These are phyloP conservation scores for Lepisosteus oculatus DNA, from an alignment of 2,113 vertebrate species.

Conservation along the genomic window DNA sequence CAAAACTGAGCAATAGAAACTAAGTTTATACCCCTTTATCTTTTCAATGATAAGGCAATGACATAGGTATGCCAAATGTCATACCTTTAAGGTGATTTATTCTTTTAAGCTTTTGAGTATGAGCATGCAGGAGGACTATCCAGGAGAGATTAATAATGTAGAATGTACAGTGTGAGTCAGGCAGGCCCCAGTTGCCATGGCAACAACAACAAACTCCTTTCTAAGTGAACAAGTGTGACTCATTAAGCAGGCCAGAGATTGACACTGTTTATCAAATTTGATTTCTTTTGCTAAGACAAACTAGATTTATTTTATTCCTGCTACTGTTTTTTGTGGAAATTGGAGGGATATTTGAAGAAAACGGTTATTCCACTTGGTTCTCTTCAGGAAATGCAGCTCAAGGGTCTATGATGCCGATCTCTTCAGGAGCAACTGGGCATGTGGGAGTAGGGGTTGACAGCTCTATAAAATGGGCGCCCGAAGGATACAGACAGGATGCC, in stretches of 20 bases:
- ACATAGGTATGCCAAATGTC: no score
- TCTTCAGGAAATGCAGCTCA: constrained; percentile 18
- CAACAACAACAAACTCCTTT: constrained; percentile 60
- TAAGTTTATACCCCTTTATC: no score
- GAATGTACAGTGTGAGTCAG: constrained; percentile 11
- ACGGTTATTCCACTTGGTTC: background rate
- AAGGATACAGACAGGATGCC: constrained; percentile 36
- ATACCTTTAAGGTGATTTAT: no score
- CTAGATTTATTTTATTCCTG: background rate
- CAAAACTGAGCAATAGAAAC: no score
- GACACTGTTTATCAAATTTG: background rate
- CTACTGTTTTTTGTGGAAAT: background rate
- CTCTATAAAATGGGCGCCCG: constrained; percentile 35
- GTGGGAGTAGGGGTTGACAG: constrained; percentile 32
- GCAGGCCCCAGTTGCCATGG: constrained; percentile 48
- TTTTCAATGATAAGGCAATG: no score
- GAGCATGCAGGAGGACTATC: no score
- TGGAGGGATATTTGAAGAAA: background rate
- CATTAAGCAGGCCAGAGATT: constrained; percentile 2
- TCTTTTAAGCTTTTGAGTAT: no score
- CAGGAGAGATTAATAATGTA: no score
- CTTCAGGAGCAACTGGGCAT: constrained; percentile 47
- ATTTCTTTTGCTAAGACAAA: background rate
- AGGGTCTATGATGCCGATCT: constrained; percentile 50
- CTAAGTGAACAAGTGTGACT: constrained; percentile 17